Evolutionary conservation across 2,797 vertebrate genomes (phyloP).

Genomic region (Orestias chungarensis): DNA sequence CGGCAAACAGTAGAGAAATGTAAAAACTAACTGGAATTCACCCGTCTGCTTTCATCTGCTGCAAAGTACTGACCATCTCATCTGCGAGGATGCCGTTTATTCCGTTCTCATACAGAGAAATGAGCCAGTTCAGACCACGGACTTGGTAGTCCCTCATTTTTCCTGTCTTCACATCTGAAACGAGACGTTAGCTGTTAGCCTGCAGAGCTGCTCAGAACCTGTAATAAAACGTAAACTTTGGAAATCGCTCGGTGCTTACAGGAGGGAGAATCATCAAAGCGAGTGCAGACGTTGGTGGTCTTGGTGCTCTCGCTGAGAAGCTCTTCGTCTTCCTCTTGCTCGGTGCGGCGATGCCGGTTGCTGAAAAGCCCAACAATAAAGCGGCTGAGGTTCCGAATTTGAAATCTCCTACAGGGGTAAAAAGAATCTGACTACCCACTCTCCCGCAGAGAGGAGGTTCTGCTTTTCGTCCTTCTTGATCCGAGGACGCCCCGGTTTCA

Average conservation of each 20-base stretch:
- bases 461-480: conserved; percentile 98
- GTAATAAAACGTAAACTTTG: neutral
- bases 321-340: conserved; percentile 98
- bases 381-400: neutral
- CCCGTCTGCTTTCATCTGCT: neutral
- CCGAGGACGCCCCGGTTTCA: conserved; percentile 97
- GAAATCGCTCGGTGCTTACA: conserved; percentile 78
- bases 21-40: neutral
- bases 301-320: conserved; percentile 95
- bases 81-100: conserved; percentile 98
- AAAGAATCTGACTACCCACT: conserved; percentile 83
- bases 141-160: conserved; percentile 97
- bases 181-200: neutral
- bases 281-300: conserved; percentile 93
- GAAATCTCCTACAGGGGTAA: neutral
- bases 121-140: conserved; percentile 97
- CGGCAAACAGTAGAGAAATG: no score
- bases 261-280: conserved; percentile 96
- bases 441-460: conserved; percentile 93
- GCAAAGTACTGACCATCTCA: conserved; percentile 88
- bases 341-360: conserved; percentile 95
- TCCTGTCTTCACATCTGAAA: conserved; percentile 90
- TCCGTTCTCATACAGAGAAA: conserved; percentile 97
- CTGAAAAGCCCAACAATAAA: conserved; percentile 64
- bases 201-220: neutral